These are phyloP conservation scores for Perithous albicinctus DNA, from an alignment of 2,888 invertebrate genomes.

Conservation along the genomic window DNA sequence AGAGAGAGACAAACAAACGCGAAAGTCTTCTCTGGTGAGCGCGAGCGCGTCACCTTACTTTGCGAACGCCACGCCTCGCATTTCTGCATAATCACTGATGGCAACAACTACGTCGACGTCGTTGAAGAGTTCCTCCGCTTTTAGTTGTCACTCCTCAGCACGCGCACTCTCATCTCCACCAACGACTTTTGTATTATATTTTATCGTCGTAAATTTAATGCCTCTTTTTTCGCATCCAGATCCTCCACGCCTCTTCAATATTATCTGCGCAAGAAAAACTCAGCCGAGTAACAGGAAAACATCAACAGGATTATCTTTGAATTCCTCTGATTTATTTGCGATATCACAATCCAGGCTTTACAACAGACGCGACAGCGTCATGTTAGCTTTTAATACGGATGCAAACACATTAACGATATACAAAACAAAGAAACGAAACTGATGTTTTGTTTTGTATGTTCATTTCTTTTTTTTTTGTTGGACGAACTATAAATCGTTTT, in stretches of 20 bases:
- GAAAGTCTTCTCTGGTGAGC: conserved; percentile 30
- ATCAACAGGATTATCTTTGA: conserved; percentile 1
- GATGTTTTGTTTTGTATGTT: neutral
- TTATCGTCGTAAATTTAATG: conserved; percentile 14
- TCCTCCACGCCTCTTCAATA: no score
- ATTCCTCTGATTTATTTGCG: conserved; percentile 5
- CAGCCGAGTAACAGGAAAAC: neutral
- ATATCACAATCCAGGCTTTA: neutral
- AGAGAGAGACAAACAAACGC: conserved; percentile 11
- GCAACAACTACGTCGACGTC: conserved; percentile 8
- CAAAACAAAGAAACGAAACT: neutral
- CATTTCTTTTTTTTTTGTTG: neutral
- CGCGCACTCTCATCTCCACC: neutral
- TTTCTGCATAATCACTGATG: conserved; percentile 79
- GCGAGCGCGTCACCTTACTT: conserved; percentile 62
- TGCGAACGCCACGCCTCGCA: conserved; percentile 79
- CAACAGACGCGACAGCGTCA: neutral
- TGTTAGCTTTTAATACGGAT: neutral
- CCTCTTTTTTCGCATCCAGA: no score
- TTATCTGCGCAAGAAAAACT: neutral
- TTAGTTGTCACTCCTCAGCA: conserved; percentile 74
- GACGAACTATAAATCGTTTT: neutral
- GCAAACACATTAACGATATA: neutral
- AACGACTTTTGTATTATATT: conserved; percentile 21
- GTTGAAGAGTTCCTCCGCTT: conserved; percentile 56